phyloP scores from a whole-genome alignment of 2,888 invertebrate genomes.

The Lacanobia wlatinum region DNA sequence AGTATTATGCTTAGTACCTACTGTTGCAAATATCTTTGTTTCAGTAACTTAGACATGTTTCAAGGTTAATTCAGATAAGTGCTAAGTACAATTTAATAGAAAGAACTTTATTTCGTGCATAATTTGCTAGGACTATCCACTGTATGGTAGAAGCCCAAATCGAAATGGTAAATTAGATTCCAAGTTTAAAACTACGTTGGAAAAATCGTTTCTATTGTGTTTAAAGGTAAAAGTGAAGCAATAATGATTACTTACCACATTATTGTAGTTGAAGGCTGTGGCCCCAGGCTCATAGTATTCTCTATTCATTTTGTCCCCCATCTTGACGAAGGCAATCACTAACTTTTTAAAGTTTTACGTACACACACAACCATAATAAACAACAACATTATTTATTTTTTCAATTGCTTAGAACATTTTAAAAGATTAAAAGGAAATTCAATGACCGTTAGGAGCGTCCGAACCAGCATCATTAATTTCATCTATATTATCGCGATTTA shows the following conservation, averaged over 20 bases:
- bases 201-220: slow-evolving; percentile 24
- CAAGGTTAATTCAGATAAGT: slow-evolving; percentile 58
- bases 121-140: background rate
- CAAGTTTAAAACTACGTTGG: background rate
- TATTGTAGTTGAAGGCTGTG: slow-evolving; percentile 87
- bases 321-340: slow-evolving; percentile 72
- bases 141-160: background rate
- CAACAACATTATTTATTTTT: slow-evolving; percentile 63
- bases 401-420: slow-evolving; percentile 61
- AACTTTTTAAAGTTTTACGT: slow-evolving; percentile 70
- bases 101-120: background rate
- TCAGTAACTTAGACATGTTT: slow-evolving; percentile 36
- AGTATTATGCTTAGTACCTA: slow-evolving; percentile 1
- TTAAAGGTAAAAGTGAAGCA: slow-evolving; percentile 65
- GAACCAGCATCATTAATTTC: slow-evolving; percentile 78
- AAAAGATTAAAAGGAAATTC: slow-evolving; percentile 65
- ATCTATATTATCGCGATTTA: slow-evolving; percentile 9
- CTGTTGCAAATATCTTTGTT: slow-evolving; percentile 60
- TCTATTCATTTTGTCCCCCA: slow-evolving; percentile 87
- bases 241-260: slow-evolving; percentile 84
- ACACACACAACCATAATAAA: slow-evolving; percentile 71
- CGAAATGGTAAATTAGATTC: background rate
- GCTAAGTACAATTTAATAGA: slow-evolving; percentile 3
- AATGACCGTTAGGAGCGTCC: slow-evolving; percentile 82
- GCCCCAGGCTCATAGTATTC: slow-evolving; percentile 85